These are phyloP conservation scores for Archips xylosteana DNA, from an alignment of 2,888 invertebrate species.

Conservation along the genomic window DNA sequence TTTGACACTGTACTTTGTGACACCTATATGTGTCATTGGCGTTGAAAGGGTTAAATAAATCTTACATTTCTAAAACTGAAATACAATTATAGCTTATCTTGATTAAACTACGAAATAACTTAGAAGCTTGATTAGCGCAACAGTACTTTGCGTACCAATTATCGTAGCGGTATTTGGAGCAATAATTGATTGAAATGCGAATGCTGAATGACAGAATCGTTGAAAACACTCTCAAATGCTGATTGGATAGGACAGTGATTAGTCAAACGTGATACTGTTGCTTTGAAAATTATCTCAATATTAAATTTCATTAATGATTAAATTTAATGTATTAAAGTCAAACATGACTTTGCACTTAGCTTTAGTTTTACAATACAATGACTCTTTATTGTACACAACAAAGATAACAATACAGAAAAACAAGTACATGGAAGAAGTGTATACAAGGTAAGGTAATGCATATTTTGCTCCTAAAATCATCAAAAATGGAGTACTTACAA, in stretches of 20 bases:
- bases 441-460: too few relatives aligned
- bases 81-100: not conserved
- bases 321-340: not conserved
- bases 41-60: not conserved
- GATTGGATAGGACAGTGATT: slow-evolving; percentile 1
- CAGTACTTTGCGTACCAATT: not conserved
- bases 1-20: too few relatives aligned
- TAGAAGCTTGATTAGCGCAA: not conserved
- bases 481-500: too few relatives aligned
- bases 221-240: slow-evolving; percentile 6
- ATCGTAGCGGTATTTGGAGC: not conserved
- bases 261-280: not conserved
- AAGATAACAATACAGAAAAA: too few relatives aligned
- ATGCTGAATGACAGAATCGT: slow-evolving; percentile 14
- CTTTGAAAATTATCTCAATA: not conserved
- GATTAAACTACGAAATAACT: not conserved
- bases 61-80: not conserved
- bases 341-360: not conserved
- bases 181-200: slow-evolving; percentile 14
- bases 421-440: too few relatives aligned
- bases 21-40: too few relatives aligned
- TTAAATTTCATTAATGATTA: not conserved
- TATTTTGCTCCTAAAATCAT: too few relatives aligned
- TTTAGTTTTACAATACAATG: not conserved
- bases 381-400: too few relatives aligned